Percentiles rank a stretch among this genome's conserved stretches.
Evolutionary conservation across 2,797 vertebrate genomes (phyloP).

Genomic region (Tapera naevia): DNA sequence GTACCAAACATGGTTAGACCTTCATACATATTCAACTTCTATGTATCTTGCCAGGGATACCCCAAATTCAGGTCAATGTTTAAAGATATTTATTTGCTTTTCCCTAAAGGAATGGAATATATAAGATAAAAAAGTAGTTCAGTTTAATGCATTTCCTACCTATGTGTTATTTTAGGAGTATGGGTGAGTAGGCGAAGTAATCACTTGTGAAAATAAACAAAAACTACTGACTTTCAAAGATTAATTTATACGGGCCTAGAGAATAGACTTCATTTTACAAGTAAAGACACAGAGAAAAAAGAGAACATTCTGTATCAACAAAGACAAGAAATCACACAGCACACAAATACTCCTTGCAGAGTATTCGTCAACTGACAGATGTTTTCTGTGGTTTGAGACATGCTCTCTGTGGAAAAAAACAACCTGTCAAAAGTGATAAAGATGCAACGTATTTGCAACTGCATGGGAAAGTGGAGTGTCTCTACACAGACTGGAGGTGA

Average conservation of each 20-base stretch:
- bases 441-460: background rate
- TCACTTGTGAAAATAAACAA: background rate
- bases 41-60: background rate
- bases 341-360: background rate
- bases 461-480: background rate
- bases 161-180: background rate
- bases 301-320: background rate
- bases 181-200: background rate
- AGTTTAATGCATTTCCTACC: background rate
- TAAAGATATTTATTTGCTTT: background rate
- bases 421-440: slow-evolving; percentile 26
- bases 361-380: background rate
- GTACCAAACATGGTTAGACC: background rate
- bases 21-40: background rate
- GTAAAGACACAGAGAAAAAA: background rate
- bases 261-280: background rate
- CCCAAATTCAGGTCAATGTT: background rate
- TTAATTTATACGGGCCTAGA: background rate
- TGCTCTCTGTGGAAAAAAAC: background rate
- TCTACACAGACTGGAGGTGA: background rate
- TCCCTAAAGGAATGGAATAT: background rate
- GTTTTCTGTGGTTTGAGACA: slow-evolving; percentile 5
- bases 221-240: background rate
- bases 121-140: background rate
- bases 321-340: background rate